Evolutionary conservation across 2,888 invertebrate species (phyloP).

Genomic region (Catocala fraxini): DNA sequence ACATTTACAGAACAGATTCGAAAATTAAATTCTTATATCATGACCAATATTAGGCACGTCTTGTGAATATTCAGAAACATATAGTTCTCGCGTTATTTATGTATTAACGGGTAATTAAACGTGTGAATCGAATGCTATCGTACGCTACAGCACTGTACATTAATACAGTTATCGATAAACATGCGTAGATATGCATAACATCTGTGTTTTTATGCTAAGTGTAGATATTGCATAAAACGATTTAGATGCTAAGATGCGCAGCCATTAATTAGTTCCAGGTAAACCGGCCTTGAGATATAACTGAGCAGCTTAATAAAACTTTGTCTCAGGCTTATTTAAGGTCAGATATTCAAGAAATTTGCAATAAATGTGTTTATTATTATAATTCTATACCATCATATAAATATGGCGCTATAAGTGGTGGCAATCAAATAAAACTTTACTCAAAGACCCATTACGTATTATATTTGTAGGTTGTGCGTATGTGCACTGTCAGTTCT

Average conservation of each 20-base stretch:
- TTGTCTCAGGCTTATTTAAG: constrained; percentile 9
- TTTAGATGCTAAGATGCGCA: constrained; percentile 13
- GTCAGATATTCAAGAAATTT: constrained; percentile 4
- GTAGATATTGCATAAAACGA: constrained; percentile 20
- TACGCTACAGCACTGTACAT: not conserved
- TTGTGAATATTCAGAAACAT: constrained; percentile 7
- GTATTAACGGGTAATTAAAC: no score
- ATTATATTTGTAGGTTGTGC: not conserved
- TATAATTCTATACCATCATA: not conserved
- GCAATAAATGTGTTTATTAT: constrained; percentile 5
- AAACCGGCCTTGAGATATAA: constrained; percentile 9
- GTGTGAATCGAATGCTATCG: not conserved
- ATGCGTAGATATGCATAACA: constrained; percentile 20
- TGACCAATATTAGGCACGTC: constrained; percentile 17
- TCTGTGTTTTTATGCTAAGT: constrained; percentile 12
- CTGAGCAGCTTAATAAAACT: not conserved
- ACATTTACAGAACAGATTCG: constrained; percentile 20
- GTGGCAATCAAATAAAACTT: constrained; percentile 16
- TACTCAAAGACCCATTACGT: constrained; percentile 6
- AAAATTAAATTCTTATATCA: constrained; percentile 23
- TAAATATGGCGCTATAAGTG: not conserved
- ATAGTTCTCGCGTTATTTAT: not conserved
- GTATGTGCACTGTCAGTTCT: constrained; percentile 1
- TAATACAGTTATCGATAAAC: constrained; percentile 11
- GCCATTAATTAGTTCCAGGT: constrained; percentile 23